Evolutionary conservation across 2,113 vertebrate genomes (phyloP).

Genomic region (Nesoenas mayeri): DNA sequence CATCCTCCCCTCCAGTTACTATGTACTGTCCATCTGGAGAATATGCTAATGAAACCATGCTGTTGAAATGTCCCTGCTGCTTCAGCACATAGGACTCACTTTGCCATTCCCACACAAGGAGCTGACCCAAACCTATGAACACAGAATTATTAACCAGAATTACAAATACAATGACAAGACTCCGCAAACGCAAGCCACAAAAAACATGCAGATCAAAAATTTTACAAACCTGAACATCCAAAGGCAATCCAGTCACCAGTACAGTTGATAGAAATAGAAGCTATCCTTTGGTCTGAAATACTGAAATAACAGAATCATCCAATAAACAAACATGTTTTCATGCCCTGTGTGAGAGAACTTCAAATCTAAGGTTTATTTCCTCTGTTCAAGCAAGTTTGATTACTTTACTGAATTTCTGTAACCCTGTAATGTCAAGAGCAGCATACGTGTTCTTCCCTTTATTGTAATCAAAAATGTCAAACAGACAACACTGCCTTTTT

Average conservation of each 20-base stretch:
- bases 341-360: background rate
- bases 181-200: background rate
- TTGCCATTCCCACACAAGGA: slow-evolving; percentile 99
- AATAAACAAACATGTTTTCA: background rate
- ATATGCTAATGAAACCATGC: slow-evolving; percentile 91
- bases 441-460: background rate
- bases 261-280: slow-evolving; percentile 84
- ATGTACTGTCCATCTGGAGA: slow-evolving; percentile 94
- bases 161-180: background rate
- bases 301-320: slow-evolving; percentile 61
- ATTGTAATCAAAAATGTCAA: background rate
- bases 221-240: slow-evolving; percentile 87
- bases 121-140: slow-evolving; percentile 87
- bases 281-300: slow-evolving; percentile 92
- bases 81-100: slow-evolving; percentile 96
- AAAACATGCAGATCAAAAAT: background rate
- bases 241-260: slow-evolving; percentile 96
- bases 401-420: background rate
- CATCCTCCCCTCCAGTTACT: slow-evolving; percentile 91
- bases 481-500: background rate
- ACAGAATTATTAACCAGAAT: background rate
- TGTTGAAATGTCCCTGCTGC: slow-evolving; percentile 98
- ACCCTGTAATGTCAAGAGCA: background rate
- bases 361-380: background rate
- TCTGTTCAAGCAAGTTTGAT: background rate